Base-by-base conservation (phyloP, 2,113 vertebrate genomes). In the Glaucomys volans region DNA sequence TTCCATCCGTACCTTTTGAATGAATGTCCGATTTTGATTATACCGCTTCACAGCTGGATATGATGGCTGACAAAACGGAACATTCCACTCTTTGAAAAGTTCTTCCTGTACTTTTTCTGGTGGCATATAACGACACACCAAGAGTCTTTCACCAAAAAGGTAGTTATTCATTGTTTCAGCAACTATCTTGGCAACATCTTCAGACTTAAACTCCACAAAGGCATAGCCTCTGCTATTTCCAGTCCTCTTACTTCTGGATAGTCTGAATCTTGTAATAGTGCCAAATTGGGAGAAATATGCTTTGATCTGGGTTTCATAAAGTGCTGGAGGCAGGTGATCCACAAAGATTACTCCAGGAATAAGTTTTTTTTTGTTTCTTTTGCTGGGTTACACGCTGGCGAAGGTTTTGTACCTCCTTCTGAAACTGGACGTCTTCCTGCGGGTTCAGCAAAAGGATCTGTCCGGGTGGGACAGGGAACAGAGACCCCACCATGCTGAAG, bases 141-240 rank as follows among this genome's bases (percentile, higher is more conserved):
- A 98, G 35, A 99, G 98, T 42, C 99, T 98, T 98, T 99, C 99
- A 72, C 99, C 99, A 97, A 99, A 99, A 8, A 99, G 99, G 95
- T 99, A 99, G 96, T 99, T 99, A 98, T 99, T 99, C 99, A 99
- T 99, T 0, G 99, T 99, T 85, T 99, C 99, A 24, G 99, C 99
- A 12, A 99, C 99, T 8, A 99, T 99, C 96, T 99, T 99, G 42
- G 99, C 99, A 32, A 99, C 99, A 9, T 99, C 99, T 32, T 99
- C 99, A 14, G 98, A 99, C 1, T 99, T 99, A 91, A 99, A 99
- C 97, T 99, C 99, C n/a, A 99, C 80, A 93, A n/a, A n/a, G n/a
- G n/a, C n/a, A n/a, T n/a, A n/a, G n/a, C n/a, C n/a, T n/a, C n/a
- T n/a, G n/a, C n/a, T 99, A 20, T 76, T 98, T 80, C 99, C 99